These are phyloP conservation scores for Phlogophora meticulosa DNA, from an alignment of 2,888 invertebrate species.

Conservation along the genomic window DNA sequence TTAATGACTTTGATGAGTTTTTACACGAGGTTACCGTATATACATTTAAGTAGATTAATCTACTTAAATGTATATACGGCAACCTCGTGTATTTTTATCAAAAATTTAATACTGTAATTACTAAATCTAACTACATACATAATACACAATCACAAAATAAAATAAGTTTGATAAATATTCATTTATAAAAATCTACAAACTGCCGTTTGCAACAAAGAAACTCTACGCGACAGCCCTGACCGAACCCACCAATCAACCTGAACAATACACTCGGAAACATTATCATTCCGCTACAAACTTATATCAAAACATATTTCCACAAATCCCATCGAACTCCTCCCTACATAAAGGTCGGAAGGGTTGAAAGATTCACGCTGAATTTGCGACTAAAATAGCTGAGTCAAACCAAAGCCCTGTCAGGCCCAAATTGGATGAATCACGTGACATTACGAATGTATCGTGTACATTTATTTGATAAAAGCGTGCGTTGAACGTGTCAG, in stretches of 20 bases:
- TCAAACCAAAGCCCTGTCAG: constrained; percentile 79
- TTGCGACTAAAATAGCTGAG: constrained; percentile 74
- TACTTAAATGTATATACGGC: no score
- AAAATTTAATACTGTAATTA: no score
- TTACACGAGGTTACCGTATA: no score
- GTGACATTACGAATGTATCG: constrained; percentile 82
- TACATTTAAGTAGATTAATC: no score
- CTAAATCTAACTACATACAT: no score
- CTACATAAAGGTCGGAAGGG: constrained; percentile 61
- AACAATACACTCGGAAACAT: constrained; percentile 35
- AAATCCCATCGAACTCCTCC: constrained; percentile 55
- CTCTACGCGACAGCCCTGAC: not conserved
- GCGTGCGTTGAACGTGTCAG: constrained; percentile 82
- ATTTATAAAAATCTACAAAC: not conserved
- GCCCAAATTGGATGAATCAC: constrained; percentile 83
- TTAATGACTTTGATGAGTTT: no score
- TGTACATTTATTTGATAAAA: constrained; percentile 86
- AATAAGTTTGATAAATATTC: not conserved
- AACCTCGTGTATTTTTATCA: no score
- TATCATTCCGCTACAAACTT: constrained; percentile 41
- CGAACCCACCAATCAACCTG: constrained; percentile 28
- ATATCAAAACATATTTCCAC: constrained; percentile 59
- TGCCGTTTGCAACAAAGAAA: not conserved
- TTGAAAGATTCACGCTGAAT: constrained; percentile 67
- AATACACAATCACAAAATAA: no score